A percentile compares a stretch with the other conserved stretches of the same genome.
Conservation (phyloP, 2,797 vertebrate species). For the Adelosebastes latens region DNA sequence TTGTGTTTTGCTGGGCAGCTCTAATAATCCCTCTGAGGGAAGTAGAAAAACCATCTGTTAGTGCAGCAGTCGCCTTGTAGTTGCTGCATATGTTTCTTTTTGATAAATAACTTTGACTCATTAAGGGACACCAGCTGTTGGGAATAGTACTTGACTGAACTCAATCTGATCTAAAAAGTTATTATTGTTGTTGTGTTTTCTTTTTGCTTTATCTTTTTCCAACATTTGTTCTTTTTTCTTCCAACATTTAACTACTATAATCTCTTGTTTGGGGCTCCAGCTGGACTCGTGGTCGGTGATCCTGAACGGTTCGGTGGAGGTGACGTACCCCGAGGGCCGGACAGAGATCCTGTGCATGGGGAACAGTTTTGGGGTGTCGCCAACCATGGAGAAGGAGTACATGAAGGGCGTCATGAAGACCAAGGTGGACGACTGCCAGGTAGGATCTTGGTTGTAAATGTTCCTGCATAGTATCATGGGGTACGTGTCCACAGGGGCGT, state of each 20-base stretch:
- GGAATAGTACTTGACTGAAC: slow-evolving; percentile 8
- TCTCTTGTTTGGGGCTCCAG: slow-evolving; percentile 66
- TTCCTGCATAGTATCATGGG: neutral
- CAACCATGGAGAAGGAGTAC: slow-evolving; percentile 97
- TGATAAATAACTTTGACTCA: slow-evolving; percentile 53
- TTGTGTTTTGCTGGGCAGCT: neutral
- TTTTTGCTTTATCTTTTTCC: neutral
- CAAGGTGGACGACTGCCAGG: slow-evolving; percentile 99
- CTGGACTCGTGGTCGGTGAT: slow-evolving; percentile 99
- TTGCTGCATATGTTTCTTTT: slow-evolving; percentile 37
- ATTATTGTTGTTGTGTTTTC: neutral
- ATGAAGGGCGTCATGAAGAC: slow-evolving; percentile 99
- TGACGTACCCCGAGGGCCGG: slow-evolving; percentile 93
- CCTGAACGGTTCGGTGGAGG: slow-evolving; percentile 97
- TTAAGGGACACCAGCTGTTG: slow-evolving; percentile 56
- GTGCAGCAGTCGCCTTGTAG: slow-evolving; percentile 29
- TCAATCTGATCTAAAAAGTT: neutral
- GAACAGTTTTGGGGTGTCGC: slow-evolving; percentile 99
- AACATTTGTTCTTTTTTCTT: neutral
- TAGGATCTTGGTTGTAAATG: slow-evolving; percentile 59
- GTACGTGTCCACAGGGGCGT: no score
- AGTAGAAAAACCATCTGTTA: slow-evolving; percentile 56
- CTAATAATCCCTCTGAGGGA: slow-evolving; percentile 25
- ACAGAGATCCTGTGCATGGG: slow-evolving; percentile 98
- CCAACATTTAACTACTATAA: neutral